Evolutionary conservation across 2,888 invertebrate species (phyloP), one percentile per base, ranked within the genome.

Genomic region (Hydrotaea cyrtoneurina): DNA sequence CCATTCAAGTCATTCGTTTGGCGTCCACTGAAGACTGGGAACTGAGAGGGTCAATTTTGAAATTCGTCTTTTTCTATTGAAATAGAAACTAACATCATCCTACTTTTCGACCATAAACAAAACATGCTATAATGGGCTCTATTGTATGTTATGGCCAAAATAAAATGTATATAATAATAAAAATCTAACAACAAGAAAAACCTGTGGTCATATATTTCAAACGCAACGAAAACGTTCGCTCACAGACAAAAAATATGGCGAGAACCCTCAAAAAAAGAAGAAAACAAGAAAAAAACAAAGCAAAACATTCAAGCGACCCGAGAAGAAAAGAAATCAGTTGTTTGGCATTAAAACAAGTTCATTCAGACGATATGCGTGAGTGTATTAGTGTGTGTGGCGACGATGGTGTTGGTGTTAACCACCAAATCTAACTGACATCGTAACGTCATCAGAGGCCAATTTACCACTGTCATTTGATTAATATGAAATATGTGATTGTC

Each of bases 131-230:
- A 23, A 46, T 69, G 69, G 31, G 10, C 46, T 43, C 46, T 43
- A 69, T 39, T 66, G 66, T 69, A 43, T 69, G 39, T 46, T 69
- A 13, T 66, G 11, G 39, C 19, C 39, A 19, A 66, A 59, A 66
- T 43, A 39, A 39, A 69, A 69, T n/a, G 50, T 50, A n/a, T 59
- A 26, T 15, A 57, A 21, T 74, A 80, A 77, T 80, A 77, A 77
- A 31, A 80, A 71, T 46, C 13, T 57, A 55, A 31, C 73, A 83
- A 83, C 83, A 73, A 83, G 77, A 73, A 77, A 83, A 80, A 83
- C 82, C 78, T 79, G 83, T 72, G 72, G 76, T 73, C 57, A 2
- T 15, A 21, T 69, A 69, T 69, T 46, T 46, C 11, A 7, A 23
- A 8, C 23, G 23, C 0, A 46, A 31, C 31, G 31, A 31, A n/a